Evolutionary conservation across 2,797 vertebrate genomes (phyloP).

Genomic region (Picus viridis): DNA sequence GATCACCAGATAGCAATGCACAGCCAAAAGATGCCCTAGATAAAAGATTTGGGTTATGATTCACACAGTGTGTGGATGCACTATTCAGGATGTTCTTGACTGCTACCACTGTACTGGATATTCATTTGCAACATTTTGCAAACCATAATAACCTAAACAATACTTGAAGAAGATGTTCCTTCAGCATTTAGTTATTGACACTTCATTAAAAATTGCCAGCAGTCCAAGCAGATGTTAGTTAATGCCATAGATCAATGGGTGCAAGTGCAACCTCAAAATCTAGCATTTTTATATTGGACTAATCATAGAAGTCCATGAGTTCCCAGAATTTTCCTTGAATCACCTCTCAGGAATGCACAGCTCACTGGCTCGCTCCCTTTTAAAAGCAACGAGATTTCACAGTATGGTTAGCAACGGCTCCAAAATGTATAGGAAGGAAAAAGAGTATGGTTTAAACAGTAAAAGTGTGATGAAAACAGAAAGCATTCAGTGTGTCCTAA

Average conservation of each 20-base stretch:
- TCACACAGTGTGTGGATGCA: not conserved
- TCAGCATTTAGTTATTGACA: not conserved
- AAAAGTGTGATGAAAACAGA: not conserved
- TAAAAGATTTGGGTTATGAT: slow-evolving; percentile 33
- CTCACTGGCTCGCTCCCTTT: not conserved
- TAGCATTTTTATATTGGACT: not conserved
- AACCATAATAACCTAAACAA: not conserved
- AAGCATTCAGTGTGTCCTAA: not conserved
- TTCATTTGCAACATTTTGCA: not conserved
- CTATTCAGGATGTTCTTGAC: not conserved
- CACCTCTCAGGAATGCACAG: not conserved
- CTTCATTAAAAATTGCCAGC: not conserved
- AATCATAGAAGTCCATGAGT: not conserved
- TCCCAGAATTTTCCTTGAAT: not conserved
- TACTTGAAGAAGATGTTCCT: not conserved
- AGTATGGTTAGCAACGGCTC: not conserved
- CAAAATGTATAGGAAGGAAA: not conserved
- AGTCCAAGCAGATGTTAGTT: not conserved
- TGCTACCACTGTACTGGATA: not conserved
- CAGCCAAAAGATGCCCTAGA: slow-evolving; percentile 31
- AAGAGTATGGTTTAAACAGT: not conserved
- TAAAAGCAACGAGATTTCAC: not conserved
- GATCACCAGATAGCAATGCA: slow-evolving; percentile 13
- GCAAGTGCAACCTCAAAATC: not conserved
- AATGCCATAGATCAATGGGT: not conserved